Evolutionary conservation across 2,888 invertebrate genomes (phyloP).

Genomic region (Endomychus coccineus): DNA sequence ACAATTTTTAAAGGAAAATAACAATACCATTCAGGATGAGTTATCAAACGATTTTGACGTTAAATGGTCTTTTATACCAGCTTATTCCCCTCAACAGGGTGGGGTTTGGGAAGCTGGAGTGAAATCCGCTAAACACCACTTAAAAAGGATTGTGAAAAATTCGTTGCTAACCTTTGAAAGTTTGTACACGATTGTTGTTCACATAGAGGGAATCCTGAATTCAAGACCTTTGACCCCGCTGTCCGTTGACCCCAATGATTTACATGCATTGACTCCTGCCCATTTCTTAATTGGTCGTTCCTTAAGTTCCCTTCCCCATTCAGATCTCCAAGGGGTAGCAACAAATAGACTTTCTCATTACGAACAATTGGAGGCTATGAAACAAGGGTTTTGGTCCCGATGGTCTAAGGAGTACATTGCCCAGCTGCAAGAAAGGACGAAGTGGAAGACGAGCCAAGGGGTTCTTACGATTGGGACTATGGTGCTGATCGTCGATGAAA

Average conservation of each 20-base stretch:
- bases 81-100: conserved; percentile 11
- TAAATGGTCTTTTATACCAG: conserved; percentile 13
- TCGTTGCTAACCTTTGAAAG: conserved; percentile 9
- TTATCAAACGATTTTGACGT: conserved; percentile 8
- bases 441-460: no score
- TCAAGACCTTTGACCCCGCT: conserved; percentile 9
- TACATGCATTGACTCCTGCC: conserved; percentile 9
- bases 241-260: conserved; percentile 9
- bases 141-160: conserved; percentile 6
- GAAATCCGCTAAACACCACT: conserved; percentile 14
- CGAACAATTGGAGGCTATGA: no score
- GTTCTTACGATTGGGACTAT: no score
- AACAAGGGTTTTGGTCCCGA: no score
- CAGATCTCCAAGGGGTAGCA: no score
- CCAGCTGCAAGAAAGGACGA: no score
- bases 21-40: conserved; percentile 5
- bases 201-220: conserved; percentile 13
- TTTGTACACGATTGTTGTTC: conserved; percentile 9
- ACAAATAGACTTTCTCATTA: no score
- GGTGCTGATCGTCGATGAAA: no score
- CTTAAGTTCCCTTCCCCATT: no score
- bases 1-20: conserved; percentile 1
- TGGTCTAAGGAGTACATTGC: no score
- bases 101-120: conserved; percentile 15
- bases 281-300: conserved; percentile 12